phyloP scores from a whole-genome alignment of 2,888 invertebrate species.

The Abrostola tripartita region DNA sequence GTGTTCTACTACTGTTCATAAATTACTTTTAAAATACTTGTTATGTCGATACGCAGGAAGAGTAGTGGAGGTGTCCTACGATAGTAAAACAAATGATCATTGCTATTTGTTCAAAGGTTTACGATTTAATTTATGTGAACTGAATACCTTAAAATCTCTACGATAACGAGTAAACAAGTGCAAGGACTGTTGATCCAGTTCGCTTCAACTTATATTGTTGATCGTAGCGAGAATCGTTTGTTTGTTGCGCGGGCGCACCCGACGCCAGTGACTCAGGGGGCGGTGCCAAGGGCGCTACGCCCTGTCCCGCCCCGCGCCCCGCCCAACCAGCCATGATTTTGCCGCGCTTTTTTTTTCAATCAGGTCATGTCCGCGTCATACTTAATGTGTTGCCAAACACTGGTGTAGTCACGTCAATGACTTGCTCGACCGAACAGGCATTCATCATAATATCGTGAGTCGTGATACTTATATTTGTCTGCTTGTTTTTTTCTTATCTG shows the following conservation, averaged over 20 bases:
- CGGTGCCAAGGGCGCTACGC: conserved; percentile 86
- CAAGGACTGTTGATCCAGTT: conserved; percentile 42
- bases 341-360: conserved; percentile 83
- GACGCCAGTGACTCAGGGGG: conserved; percentile 80
- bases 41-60: background rate
- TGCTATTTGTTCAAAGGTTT: conserved; percentile 13
- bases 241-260: conserved; percentile 74
- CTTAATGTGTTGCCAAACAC: conserved; percentile 84
- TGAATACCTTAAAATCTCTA: conserved; percentile 32
- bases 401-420: conserved; percentile 65
- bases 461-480: conserved; percentile 58
- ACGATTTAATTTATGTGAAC: conserved; percentile 20
- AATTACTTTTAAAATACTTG: background rate
- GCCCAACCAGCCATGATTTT: conserved; percentile 84
- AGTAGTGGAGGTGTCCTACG: background rate
- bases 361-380: conserved; percentile 77
- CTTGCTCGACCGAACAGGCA: conserved; percentile 56
- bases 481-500: conserved; percentile 45
- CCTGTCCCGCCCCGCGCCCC: conserved; percentile 78
- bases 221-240: conserved; percentile 45
- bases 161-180: conserved; percentile 31
- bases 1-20: background rate
- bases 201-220: conserved; percentile 44
- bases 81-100: conserved; percentile 26
- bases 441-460: conserved; percentile 57